A percentile compares a stretch with the other conserved stretches of the same genome.
Evolutionary conservation across 2,888 invertebrate species (phyloP).

Genomic region (Hirtodrosophila histrioides): DNA sequence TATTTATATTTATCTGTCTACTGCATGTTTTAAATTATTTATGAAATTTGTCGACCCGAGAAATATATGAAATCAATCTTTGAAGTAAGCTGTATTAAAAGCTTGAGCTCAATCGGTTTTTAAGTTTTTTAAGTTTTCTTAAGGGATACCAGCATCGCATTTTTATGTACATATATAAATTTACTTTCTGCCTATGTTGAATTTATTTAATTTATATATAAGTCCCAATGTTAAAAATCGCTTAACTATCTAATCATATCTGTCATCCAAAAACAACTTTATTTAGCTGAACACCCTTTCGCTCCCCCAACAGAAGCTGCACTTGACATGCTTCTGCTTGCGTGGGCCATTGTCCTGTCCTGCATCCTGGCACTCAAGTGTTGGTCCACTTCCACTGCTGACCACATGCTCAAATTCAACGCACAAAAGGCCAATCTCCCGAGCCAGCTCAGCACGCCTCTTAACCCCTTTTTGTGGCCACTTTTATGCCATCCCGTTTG

Average conservation of each 20-base stretch:
- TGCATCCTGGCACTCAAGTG: constrained; percentile 43
- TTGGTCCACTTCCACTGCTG: constrained; percentile 40
- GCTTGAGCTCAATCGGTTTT: too few relatives aligned
- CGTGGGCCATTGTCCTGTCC: constrained; percentile 24
- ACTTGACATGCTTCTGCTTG: constrained; percentile 16
- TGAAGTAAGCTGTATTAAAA: too few relatives aligned
- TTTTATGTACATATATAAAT: too few relatives aligned
- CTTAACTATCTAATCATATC: background rate
- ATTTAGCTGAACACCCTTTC: background rate
- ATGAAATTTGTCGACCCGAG: too few relatives aligned
- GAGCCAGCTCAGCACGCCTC: constrained; percentile 53
- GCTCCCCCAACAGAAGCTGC: background rate
- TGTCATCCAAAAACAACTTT: constrained; percentile 14
- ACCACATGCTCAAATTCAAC: constrained; percentile 67
- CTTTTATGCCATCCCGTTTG: constrained; percentile 60
- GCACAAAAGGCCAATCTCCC: constrained; percentile 55
- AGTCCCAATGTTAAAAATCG: background rate
- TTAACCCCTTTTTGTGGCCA: constrained; percentile 66
- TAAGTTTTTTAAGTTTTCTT: too few relatives aligned
- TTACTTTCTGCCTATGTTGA: too few relatives aligned
- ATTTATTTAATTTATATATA: background rate
- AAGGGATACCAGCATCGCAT: too few relatives aligned
- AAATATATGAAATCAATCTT: too few relatives aligned
- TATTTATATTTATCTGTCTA: too few relatives aligned
- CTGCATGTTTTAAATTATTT: too few relatives aligned